These are phyloP conservation scores for Cyprinodon diabolis DNA, from an alignment of 2,797 vertebrate genomes.

Conservation along the genomic window DNA sequence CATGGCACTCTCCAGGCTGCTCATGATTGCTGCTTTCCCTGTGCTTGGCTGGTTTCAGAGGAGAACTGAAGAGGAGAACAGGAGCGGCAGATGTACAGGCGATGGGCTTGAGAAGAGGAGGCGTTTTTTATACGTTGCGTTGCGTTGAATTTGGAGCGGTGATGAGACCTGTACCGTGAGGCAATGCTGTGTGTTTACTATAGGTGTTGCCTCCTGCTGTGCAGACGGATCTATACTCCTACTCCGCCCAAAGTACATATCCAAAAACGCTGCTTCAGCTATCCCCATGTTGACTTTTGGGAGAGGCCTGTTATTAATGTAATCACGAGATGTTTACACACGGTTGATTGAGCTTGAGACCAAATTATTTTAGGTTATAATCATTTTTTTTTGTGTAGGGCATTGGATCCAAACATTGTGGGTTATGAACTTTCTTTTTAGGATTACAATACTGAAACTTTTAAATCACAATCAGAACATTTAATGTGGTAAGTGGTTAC, in stretches of 20 bases:
- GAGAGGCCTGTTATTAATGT: background rate
- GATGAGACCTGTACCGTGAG: background rate
- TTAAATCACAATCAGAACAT: background rate
- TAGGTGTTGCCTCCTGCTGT: slow-evolving; percentile 10
- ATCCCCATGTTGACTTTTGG: slow-evolving; percentile 22
- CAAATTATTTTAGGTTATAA: background rate
- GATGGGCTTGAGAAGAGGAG: background rate
- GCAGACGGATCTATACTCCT: slow-evolving; percentile 5
- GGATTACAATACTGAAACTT: background rate
- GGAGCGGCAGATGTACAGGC: background rate
- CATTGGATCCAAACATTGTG: background rate
- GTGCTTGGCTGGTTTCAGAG: background rate
- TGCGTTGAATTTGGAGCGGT: background rate
- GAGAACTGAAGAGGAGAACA: background rate
- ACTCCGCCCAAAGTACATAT: slow-evolving; percentile 14
- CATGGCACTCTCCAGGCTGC: slow-evolving; percentile 75
- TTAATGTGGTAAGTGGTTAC: slow-evolving; percentile 7
- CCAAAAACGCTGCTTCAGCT: background rate
- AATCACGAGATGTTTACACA: background rate
- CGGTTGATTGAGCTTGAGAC: background rate
- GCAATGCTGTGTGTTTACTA: background rate
- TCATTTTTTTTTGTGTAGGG: background rate
- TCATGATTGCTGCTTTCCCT: slow-evolving; percentile 37
- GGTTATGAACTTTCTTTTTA: background rate
- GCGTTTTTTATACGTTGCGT: slow-evolving; percentile 39